Conservation (phyloP, 2,113 vertebrate species). For the Rhynchopsitta pachyrhyncha region DNA sequence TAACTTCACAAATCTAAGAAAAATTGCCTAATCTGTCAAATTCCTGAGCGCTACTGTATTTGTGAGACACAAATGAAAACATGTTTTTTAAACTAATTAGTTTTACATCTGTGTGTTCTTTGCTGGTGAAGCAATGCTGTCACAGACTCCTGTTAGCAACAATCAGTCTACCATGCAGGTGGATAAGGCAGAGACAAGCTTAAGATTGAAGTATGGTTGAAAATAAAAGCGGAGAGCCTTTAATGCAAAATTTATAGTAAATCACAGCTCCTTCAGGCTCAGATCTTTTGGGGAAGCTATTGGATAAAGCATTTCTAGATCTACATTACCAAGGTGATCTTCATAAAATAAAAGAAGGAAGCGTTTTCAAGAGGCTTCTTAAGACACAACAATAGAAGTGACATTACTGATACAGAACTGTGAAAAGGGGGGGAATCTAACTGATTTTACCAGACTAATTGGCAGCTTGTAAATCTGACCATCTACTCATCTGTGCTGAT, state of each 20-base stretch:
- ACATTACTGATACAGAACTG: slow-evolving; percentile 7
- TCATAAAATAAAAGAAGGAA: slow-evolving; percentile 16
- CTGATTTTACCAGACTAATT: slow-evolving; percentile 21
- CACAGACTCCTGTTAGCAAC: not conserved
- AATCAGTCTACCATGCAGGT: not conserved
- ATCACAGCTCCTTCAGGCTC: not conserved
- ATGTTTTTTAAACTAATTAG: not conserved
- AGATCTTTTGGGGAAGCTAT: not conserved
- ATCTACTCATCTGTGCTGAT: slow-evolving; percentile 42
- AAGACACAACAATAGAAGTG: slow-evolving; percentile 42
- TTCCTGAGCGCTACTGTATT: not conserved
- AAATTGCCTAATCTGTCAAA: not conserved
- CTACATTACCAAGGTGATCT: not conserved
- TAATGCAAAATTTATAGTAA: slow-evolving; percentile 6
- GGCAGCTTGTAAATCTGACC: slow-evolving; percentile 56
- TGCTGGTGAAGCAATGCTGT: not conserved
- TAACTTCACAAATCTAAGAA: not conserved
- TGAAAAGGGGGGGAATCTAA: slow-evolving; percentile 21
- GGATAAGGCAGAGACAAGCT: not conserved
- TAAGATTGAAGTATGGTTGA: not conserved
- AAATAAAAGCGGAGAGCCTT: slow-evolving; percentile 5
- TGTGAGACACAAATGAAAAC: not conserved
- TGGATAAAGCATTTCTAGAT: slow-evolving; percentile 13
- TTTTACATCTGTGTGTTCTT: slow-evolving; percentile 13
- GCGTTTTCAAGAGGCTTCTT: slow-evolving; percentile 42